Evolutionary conservation across 53 echinoderm and acorn worm genomes (phyloP), one percentile per base, ranked within the genome.

Genomic region (Paracentrotus lividus): DNA sequence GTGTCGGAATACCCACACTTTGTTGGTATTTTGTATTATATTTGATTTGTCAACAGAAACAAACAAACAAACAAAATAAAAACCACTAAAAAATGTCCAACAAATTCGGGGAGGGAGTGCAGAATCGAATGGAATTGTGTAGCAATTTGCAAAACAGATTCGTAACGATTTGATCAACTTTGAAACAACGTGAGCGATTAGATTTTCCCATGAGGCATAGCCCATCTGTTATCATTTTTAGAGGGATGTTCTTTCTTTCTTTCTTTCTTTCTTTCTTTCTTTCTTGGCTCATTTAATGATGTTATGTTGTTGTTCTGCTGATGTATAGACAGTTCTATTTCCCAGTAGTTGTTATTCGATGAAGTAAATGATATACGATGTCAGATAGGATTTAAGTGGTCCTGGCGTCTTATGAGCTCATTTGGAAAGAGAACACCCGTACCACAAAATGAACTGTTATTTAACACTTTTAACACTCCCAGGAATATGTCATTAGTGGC

Each of bases 301-400:
- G 47, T 27, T 5, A 49, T 81, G 24, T 47, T 81, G 47, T 81
- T 45, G 44, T 81, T 81, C 23, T 76, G 38, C 15, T 15, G 45
- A 24, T 45, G n/a, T n/a, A 81, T 9, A 81, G 26, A 26, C 76
- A 47, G 81, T 45, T 47, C 24, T 10, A 47, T 81, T 47, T 81
- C 81, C 81, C 47, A 47, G 10, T 8, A 47, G 81, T 47, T 47
- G 81, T 81, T 47, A 81, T 81, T 10, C 12, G 81, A 81, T 45
- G 24, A 44, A 47, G 81, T 81, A 81, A 44, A 81, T 81, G 81
- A 81, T 81, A n/a, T 81, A 45, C 45, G 26, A 81, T 45, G 47
- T 45, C 45, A 47, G 44, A 49, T 81, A 45, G 47, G 47, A 47
- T 81, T 81, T 81, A 81, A 81, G 47, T 13, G 20, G 47, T 47